Conservation (phyloP, 2,888 invertebrate genomes). For the Cephus nigrinus region DNA sequence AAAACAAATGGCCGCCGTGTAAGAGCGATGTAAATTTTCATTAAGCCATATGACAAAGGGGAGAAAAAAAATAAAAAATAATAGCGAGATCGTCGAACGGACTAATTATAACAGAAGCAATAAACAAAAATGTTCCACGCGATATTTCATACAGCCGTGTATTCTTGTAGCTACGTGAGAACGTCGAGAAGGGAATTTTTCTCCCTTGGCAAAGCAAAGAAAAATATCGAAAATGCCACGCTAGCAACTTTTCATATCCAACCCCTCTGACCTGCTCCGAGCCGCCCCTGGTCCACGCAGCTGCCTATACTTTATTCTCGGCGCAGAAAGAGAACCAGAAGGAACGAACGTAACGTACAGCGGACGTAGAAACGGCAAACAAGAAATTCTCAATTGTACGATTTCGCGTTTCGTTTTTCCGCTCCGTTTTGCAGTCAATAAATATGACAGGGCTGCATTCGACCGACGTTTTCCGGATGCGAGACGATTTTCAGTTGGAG, state of each 20-base stretch:
- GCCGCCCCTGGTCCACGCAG: not conserved
- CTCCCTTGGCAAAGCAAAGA: slow-evolving; percentile 1
- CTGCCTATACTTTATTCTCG: not conserved
- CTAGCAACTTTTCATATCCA: slow-evolving; percentile 36
- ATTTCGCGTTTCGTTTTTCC: slow-evolving; percentile 35
- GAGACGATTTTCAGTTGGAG: not conserved
- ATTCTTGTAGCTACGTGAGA: not conserved
- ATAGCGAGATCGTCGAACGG: not conserved
- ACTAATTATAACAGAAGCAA: not conserved
- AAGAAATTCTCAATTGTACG: slow-evolving; percentile 32
- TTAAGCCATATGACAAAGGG: not conserved
- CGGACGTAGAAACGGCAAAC: slow-evolving; percentile 28
- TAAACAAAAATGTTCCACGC: not conserved
- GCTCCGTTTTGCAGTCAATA: slow-evolving; percentile 39
- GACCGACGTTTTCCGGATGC: not conserved
- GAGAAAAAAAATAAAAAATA: not conserved
- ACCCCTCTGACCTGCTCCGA: not conserved
- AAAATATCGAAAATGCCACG: slow-evolving; percentile 27
- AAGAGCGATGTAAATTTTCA: not conserved
- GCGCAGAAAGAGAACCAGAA: not conserved
- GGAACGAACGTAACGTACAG: not conserved
- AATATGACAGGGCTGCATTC: slow-evolving; percentile 25
- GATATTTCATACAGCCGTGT: not conserved
- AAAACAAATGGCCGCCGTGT: not conserved
- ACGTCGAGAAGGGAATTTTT: not conserved